A percentile compares a stretch with the other conserved stretches of the same genome.
phyloP scores from a whole-genome alignment of 2,113 vertebrate genomes.

The Apteryx owenii region DNA sequence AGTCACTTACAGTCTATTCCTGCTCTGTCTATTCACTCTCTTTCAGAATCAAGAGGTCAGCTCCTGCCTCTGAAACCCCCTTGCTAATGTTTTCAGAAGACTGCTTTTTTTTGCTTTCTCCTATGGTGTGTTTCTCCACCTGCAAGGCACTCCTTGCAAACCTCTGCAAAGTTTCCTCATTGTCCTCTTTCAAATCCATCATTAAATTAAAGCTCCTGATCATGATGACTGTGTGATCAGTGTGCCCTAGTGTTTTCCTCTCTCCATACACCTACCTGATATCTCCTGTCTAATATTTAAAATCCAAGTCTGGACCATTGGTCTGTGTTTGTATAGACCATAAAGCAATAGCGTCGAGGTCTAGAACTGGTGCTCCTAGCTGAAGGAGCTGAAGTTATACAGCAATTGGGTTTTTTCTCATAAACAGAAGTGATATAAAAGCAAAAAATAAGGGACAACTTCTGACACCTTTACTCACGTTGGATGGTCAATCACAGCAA shows the following conservation, averaged over 20 bases:
- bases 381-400: background rate
- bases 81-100: background rate
- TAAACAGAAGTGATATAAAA: background rate
- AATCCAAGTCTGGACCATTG: background rate
- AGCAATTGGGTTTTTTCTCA: background rate
- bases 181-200: background rate
- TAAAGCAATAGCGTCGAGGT: background rate
- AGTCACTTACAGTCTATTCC: background rate
- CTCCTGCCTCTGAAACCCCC: background rate
- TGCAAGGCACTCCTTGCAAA: background rate
- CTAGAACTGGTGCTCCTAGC: background rate
- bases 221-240: background rate
- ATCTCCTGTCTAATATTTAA: background rate
- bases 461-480: background rate
- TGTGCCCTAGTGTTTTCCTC: background rate
- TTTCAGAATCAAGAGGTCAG: background rate
- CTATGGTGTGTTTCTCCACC: background rate
- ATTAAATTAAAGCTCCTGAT: background rate
- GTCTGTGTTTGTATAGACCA: background rate
- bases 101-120: background rate
- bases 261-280: accelerated
- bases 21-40: background rate
- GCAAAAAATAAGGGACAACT: background rate
- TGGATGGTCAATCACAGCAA: background rate
- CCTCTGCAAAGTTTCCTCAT: background rate